Evolutionary conservation across 1,140 invertebrate species (phyloP).

Genomic region (Homarus americanus): DNA sequence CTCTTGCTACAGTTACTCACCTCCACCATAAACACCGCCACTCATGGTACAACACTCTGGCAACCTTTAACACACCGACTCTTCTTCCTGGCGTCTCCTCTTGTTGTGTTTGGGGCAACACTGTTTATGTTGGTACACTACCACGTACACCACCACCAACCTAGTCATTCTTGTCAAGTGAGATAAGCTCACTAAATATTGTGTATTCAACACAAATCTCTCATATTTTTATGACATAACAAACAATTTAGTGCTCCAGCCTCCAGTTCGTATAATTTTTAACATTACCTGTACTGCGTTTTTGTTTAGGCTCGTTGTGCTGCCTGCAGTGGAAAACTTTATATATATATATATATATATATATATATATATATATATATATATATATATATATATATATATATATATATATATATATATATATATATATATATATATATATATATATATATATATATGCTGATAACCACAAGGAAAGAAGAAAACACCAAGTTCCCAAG

Average conservation of each 20-base stretch:
- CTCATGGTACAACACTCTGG: background rate
- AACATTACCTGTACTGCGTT: background rate
- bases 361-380: conserved; percentile 10
- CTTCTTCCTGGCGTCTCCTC: background rate
- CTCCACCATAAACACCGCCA: conserved; percentile 41
- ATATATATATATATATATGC: conserved; percentile 6
- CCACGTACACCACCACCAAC: background rate
- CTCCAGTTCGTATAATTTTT: background rate
- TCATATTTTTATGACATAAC: background rate
- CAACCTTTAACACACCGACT: no score
- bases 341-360: background rate
- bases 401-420: background rate
- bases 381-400: conserved; percentile 13
- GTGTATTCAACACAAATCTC: background rate
- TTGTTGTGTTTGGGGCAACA: background rate
- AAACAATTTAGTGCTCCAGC: no score
- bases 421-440: conserved; percentile 1
- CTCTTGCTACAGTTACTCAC: conserved; percentile 3
- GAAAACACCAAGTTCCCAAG: background rate
- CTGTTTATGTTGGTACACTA: no score
- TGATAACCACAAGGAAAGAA: background rate
- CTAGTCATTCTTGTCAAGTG: no score
- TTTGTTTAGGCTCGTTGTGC: no score
- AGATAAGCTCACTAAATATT: background rate
- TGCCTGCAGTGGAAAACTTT: no score